A percentile compares a stretch with the other conserved stretches of the same genome.
Evolutionary conservation across 2,797 vertebrate species (phyloP).

Genomic region (Euthynnus affinis): DNA sequence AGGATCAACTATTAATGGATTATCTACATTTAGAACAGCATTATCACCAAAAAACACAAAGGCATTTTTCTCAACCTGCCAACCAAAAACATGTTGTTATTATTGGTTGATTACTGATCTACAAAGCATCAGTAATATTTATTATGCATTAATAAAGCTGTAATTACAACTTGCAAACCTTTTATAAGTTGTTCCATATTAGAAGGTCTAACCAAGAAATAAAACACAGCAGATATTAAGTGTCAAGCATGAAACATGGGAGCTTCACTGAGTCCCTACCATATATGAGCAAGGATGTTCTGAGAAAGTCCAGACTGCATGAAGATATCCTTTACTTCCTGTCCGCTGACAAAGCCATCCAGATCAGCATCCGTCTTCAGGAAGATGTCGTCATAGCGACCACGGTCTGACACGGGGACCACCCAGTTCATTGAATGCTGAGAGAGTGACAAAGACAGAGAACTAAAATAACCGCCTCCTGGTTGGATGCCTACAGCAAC

Average conservation of each 20-base stretch:
- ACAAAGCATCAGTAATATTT: neutral
- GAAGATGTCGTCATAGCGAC: conserved; percentile 96
- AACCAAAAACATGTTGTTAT: neutral
- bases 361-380: conserved; percentile 95
- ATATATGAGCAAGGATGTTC: conserved; percentile 95
- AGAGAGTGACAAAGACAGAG: conserved; percentile 14
- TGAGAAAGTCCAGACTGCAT: conserved; percentile 97
- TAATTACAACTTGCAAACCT: neutral
- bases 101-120: neutral
- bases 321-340: conserved; percentile 98
- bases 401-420: conserved; percentile 91
- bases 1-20: no score
- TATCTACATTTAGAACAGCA: no score
- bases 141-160: neutral
- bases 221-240: neutral
- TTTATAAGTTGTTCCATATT: neutral
- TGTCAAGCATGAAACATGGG: neutral
- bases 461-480: neutral
- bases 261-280: conserved; percentile 81
- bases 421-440: conserved; percentile 93
- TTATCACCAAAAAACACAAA: no score
- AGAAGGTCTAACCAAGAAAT: neutral
- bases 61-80: no score
- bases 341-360: conserved; percentile 96
- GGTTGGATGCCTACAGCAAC: no score